Evolutionary conservation across 1,140 invertebrate species (phyloP).

Genomic region (Bombus breviceps): DNA sequence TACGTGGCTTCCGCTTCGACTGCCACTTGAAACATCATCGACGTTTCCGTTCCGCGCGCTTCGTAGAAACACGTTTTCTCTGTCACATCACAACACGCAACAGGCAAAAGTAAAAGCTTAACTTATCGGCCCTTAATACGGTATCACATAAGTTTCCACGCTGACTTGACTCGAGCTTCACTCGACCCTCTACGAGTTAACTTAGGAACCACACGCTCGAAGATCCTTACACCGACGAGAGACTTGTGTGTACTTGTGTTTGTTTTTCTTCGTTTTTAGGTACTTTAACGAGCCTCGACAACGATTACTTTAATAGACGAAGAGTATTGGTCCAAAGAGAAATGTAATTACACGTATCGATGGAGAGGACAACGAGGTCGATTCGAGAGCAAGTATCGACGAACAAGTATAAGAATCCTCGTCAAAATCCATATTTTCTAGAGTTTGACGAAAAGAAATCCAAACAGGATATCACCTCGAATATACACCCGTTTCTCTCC

Average conservation of each 20-base stretch:
- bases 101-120: slow-evolving; percentile 47
- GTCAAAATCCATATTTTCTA: background rate
- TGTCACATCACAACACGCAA: slow-evolving; percentile 11
- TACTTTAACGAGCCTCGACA: slow-evolving; percentile 68
- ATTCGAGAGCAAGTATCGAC: slow-evolving; percentile 1
- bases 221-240: slow-evolving; percentile 61
- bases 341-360: slow-evolving; percentile 62
- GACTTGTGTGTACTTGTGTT: background rate
- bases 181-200: slow-evolving; percentile 53
- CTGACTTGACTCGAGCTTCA: slow-evolving; percentile 55
- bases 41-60: background rate
- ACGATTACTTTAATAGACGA: slow-evolving; percentile 67
- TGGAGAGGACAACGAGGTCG: background rate
- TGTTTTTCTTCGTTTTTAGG: slow-evolving; percentile 43
- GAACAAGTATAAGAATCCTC: background rate
- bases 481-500: background rate
- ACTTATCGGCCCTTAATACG: slow-evolving; percentile 45
- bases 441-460: background rate
- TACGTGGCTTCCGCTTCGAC: background rate
- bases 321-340: slow-evolving; percentile 71
- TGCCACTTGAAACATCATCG: slow-evolving; percentile 6
- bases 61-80: background rate
- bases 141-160: slow-evolving; percentile 65
- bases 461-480: background rate
- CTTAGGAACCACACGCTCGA: slow-evolving; percentile 70